Evolutionary conservation across 2,888 invertebrate species (phyloP), one percentile per base, ranked within the genome.

Genomic region (Drosophila pegasa): DNA sequence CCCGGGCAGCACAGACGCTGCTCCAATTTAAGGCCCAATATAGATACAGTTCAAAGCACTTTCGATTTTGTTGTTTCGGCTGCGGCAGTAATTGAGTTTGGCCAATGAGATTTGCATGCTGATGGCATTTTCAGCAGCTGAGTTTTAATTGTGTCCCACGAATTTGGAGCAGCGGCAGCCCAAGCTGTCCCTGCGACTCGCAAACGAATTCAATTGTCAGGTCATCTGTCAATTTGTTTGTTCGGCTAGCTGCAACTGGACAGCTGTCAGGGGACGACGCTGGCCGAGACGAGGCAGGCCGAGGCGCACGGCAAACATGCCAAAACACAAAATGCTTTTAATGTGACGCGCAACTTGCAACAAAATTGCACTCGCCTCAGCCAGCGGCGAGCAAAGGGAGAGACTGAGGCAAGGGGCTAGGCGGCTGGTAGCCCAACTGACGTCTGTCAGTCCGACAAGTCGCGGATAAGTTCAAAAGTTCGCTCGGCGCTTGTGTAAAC

Each of bases 171-270:
- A 60, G 40, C n/a, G 38, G 41, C 41, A 41, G n/a, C 33, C 33
- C 62, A 62, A 52, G 43, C 41, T 35, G 45, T 70, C 35, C 35
- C 27, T 47, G 50, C 52, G 54, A 41, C 38, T 38, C 20, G 75
- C 54, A 80, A 75, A 71, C 75, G 68, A 83, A 87, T 87, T 82
- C 87, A 87, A 87, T 87, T 85, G 85, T 84, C 87, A 87, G 87
- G 74, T 87, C 87, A 84, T 84, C 85, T 85, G 85, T 87, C 87
- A 85, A 85, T 84, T 87, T 85, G 85, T 80, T 87, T 82, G 87
- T 84, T 84, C 82, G 67, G 78, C 80, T 75, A 55, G 61, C 70
- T 68, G 73, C 78, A 68, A 67, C 80, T 70, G 73, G 87, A 82
- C 85, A 80, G 82, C 75, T 81, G 87, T 85, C 86, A 78, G 61